These are phyloP conservation scores for Spodoptera littoralis DNA, from an alignment of 2,888 invertebrate genomes.

Conservation along the genomic window DNA sequence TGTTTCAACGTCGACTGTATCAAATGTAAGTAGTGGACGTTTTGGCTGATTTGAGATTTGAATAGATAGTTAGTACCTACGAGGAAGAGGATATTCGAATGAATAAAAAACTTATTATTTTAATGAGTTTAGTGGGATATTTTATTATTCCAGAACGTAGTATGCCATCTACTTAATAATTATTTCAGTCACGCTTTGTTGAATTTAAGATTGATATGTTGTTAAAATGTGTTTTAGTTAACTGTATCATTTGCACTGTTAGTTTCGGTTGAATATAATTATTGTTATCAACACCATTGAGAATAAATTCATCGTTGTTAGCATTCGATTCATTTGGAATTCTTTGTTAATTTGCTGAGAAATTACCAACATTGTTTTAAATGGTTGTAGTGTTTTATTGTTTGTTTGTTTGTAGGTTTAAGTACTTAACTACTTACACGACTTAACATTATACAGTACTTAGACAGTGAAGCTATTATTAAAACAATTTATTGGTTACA, in stretches of 20 bases:
- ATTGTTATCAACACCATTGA: constrained; percentile 6
- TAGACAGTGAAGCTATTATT: too few relatives aligned
- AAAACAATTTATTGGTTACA: too few relatives aligned
- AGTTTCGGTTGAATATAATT: constrained; percentile 30
- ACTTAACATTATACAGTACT: too few relatives aligned
- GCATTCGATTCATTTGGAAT: constrained; percentile 1
- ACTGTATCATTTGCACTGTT: constrained; percentile 30
- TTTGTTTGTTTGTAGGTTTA: too few relatives aligned
- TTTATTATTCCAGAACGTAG: constrained; percentile 14
- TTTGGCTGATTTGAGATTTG: constrained; percentile 20
- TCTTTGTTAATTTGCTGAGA: constrained; percentile 1
- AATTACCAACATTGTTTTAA: too few relatives aligned
- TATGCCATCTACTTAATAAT: constrained; percentile 42
- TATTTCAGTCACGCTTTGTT: constrained; percentile 62
- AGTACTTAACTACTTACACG: too few relatives aligned
- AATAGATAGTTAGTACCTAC: too few relatives aligned
- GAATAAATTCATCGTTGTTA: constrained; percentile 1
- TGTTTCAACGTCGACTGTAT: constrained; percentile 57
- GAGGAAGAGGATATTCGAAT: too few relatives aligned
- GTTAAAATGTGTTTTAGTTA: constrained; percentile 43
- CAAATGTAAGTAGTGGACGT: constrained; percentile 21
- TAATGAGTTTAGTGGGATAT: constrained; percentile 1
- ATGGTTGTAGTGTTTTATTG: too few relatives aligned
- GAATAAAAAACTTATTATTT: constrained; percentile 7
- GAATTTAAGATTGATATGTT: constrained; percentile 62